Percentiles rank a stretch among this genome's conserved stretches.
Evolutionary conservation across 92 coral and sea anemone genomes (phyloP).

Genomic region (Zoanthus sociatus): DNA sequence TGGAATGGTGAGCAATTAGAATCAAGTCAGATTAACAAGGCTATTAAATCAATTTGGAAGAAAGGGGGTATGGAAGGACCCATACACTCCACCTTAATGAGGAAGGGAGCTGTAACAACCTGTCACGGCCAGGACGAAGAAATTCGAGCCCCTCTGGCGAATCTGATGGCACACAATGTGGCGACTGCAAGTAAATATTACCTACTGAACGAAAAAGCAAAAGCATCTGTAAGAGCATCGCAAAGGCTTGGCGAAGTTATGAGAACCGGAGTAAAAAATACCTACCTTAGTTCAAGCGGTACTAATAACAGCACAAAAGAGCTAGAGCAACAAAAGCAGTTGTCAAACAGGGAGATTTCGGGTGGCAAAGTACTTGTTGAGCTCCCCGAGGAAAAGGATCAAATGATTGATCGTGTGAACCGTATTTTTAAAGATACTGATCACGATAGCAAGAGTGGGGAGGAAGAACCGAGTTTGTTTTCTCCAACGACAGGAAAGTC

Average conservation of each 20-base stretch:
- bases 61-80: conserved; percentile 53
- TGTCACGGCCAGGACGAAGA: conserved; percentile 53
- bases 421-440: too few relatives aligned
- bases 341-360: not conserved
- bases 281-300: not conserved
- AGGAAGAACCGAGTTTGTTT: not conserved
- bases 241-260: conserved; percentile 34
- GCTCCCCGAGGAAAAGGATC: not conserved
- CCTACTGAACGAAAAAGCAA: conserved; percentile 38
- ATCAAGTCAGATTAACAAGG: conserved; percentile 58
- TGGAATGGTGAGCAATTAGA: conserved; percentile 55
- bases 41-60: conserved; percentile 50
- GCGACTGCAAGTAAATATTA: conserved; percentile 54
- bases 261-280: conserved; percentile 22
- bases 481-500: not conserved
- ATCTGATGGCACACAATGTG: conserved; percentile 70
- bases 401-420: too few relatives aligned
- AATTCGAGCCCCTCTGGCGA: conserved; percentile 57
- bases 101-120: conserved; percentile 54
- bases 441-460: not conserved
- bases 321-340: not conserved
- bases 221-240: conserved; percentile 63
- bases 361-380: conserved; percentile 2
- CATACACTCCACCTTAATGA: conserved; percentile 50
- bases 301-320: not conserved